These are phyloP conservation scores for Clarias laeviceps DNA, from an alignment of 2,797 vertebrate species.

Conservation along the genomic window DNA sequence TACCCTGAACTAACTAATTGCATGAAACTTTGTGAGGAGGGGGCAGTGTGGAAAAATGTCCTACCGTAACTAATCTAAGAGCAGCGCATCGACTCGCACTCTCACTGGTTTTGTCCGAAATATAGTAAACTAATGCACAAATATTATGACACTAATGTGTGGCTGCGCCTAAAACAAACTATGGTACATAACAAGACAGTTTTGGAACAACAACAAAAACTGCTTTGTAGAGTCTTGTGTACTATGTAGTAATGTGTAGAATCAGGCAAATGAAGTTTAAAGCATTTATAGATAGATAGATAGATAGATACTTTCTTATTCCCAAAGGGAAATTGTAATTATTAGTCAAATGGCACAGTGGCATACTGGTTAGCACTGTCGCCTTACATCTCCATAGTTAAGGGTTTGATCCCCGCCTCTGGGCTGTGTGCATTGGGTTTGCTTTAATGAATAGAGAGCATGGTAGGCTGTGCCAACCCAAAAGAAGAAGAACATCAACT, in stretches of 20 bases:
- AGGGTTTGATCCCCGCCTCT: no score
- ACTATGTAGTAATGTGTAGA: not conserved
- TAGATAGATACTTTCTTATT: not conserved
- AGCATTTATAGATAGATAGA: not conserved
- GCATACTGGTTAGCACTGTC: no score
- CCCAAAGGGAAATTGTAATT: no score
- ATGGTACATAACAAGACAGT: no score
- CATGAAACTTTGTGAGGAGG: constrained; percentile 76
- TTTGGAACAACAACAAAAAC: not conserved
- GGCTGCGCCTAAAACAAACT: not conserved
- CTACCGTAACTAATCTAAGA: constrained; percentile 73
- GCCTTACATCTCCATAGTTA: no score
- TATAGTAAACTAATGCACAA: not conserved
- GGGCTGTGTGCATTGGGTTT: no score
- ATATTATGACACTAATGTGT: not conserved
- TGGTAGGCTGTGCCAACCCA: no score
- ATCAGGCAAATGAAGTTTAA: not conserved
- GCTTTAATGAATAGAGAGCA: no score
- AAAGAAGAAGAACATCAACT: no score
- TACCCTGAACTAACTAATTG: constrained; percentile 79
- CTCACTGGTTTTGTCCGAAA: not conserved
- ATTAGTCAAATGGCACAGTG: no score
- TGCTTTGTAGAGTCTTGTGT: not conserved
- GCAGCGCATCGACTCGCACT: constrained; percentile 53
- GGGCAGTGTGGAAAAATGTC: constrained; percentile 66